Conservation (phyloP, 2,888 invertebrate genomes). For the Loripinus fragilis region DNA sequence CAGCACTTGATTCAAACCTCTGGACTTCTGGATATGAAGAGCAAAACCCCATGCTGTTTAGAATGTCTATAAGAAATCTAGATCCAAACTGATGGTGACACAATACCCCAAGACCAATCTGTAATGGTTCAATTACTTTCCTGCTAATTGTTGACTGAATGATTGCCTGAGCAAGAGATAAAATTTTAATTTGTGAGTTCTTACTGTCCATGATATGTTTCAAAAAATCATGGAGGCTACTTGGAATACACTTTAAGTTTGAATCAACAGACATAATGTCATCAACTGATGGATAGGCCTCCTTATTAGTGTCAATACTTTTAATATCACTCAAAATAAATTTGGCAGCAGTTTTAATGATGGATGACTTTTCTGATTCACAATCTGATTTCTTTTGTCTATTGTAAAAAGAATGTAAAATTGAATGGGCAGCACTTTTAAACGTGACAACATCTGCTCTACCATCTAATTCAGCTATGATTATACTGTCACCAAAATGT, state of each 20-base stretch:
- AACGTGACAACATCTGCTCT: not conserved
- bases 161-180: slow-evolving; percentile 29
- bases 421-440: not conserved
- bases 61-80: slow-evolving; percentile 51
- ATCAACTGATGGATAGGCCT: not conserved
- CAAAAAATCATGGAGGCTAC: not conserved
- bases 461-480: slow-evolving; percentile 1
- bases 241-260: not conserved
- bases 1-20: slow-evolving; percentile 23
- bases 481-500: not conserved
- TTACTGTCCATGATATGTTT: not conserved
- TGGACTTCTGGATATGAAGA: slow-evolving; percentile 22
- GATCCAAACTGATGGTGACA: slow-evolving; percentile 31
- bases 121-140: slow-evolving; percentile 33
- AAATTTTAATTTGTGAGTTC: not conserved
- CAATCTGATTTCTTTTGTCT: not conserved
- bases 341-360: slow-evolving; percentile 19
- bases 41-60: slow-evolving; percentile 24
- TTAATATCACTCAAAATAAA: not conserved
- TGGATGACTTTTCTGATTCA: slow-evolving; percentile 7
- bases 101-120: slow-evolving; percentile 37
- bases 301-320: not conserved
- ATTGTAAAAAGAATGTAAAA: slow-evolving; percentile 6
- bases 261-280: not conserved
- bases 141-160: slow-evolving; percentile 37